Evolutionary conservation across 2,113 vertebrate genomes (phyloP), one percentile per base, ranked within the genome.

Genomic region (Thunnus thynnus): DNA sequence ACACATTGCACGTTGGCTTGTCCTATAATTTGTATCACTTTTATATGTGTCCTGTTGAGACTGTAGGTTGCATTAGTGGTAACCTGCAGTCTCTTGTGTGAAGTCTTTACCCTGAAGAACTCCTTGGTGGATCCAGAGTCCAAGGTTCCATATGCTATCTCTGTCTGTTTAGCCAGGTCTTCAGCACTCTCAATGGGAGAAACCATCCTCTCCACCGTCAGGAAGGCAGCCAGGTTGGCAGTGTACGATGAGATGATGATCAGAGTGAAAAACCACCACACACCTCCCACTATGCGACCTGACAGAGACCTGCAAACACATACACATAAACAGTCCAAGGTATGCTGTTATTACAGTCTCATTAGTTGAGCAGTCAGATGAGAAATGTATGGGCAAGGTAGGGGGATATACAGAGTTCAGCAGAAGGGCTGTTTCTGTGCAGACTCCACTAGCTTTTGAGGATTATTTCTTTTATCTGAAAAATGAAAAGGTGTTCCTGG

Each of bases 181-280:
- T 99, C 98, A 6, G 98, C 98, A 77, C 97, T 98, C 91, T 99
- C 98, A 72, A 99, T 99, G 66, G 98, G 98, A 79, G 98, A 99
- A 79, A 99, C 98, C 98, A 99, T 99, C 92, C 98, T 96, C 94
- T 99, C 98, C 72, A 99, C 98, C 0, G 98, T 99, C 93, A 99
- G 96, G 95, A 99, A 99, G 92, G 98, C 98, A 93, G 98, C 98
- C 95, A 99, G 95, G 95, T 99, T 99, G 90, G 98, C 98, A 93
- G 98, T 99, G 96, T 99, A 99, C 83, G 98, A 99, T 46, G 98
- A 99, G 94, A 99, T 99, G 93, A 99, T 99, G 95, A 99, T 99
- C 92, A 99, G 95, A 84, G 98, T 99, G 95, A 99, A 99, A 96
- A 99, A 99, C 98, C 98, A 99, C 98, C 98, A 99, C 79, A 99